Percentiles rank a stretch among this genome's conserved stretches.
Conservation (phyloP, 2,797 vertebrate species). For the Lindbergichthys nudifrons region DNA sequence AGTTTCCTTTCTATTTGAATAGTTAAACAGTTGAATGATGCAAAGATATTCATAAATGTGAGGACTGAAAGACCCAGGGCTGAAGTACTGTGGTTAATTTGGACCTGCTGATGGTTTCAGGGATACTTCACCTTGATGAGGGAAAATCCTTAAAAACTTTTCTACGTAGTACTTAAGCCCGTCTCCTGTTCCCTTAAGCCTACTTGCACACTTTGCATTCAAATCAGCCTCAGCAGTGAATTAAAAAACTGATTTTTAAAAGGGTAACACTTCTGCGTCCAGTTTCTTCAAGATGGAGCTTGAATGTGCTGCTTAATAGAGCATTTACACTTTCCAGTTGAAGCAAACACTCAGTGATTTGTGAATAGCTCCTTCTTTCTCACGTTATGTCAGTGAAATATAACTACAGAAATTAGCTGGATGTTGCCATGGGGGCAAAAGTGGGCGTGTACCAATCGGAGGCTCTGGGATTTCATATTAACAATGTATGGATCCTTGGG, state of each 20-base stretch:
- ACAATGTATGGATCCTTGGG: too few relatives aligned
- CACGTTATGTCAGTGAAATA: constrained; percentile 15
- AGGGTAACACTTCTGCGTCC: background rate
- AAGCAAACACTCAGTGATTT: too few relatives aligned
- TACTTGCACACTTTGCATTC: background rate
- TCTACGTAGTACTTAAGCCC: background rate
- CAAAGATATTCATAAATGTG: background rate
- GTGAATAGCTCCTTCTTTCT: background rate
- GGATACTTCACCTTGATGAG: background rate
- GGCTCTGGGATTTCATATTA: too few relatives aligned
- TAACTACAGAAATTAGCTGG: background rate
- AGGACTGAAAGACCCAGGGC: background rate
- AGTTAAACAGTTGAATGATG: background rate
- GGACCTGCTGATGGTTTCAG: background rate
- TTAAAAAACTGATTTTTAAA: background rate
- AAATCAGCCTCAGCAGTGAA: background rate
- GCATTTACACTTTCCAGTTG: too few relatives aligned
- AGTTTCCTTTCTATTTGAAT: background rate
- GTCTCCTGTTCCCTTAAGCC: background rate
- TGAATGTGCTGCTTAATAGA: too few relatives aligned
- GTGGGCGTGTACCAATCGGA: too few relatives aligned
- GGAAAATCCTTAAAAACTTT: too few relatives aligned
- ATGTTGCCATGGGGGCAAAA: too few relatives aligned
- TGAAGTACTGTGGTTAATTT: background rate
- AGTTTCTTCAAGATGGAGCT: constrained; percentile 7